Conservation (phyloP, 2,113 vertebrate species). For the Choloepus hoffmanni region DNA sequence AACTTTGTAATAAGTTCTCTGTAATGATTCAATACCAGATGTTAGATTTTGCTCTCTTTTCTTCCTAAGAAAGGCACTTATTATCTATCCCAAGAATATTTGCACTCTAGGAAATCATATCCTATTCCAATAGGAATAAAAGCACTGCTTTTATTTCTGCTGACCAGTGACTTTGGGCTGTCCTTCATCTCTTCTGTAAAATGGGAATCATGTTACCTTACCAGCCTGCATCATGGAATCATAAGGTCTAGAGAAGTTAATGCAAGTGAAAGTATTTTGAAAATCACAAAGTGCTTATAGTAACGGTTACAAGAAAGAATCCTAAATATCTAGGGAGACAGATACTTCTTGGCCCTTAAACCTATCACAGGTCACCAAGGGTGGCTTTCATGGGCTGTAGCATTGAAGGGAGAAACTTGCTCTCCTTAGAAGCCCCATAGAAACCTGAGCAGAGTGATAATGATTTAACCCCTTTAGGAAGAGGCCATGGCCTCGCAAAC, state of each 20-base stretch:
- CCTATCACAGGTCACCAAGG: background rate
- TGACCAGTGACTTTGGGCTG: background rate
- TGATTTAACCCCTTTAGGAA: background rate
- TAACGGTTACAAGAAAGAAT: background rate
- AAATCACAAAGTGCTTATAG: background rate
- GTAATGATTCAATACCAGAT: background rate
- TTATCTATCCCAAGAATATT: background rate
- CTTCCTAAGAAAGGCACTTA: background rate
- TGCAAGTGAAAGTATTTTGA: background rate
- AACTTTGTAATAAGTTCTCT: background rate
- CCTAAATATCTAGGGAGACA: background rate
- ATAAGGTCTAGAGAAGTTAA: background rate
- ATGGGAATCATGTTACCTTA: background rate
- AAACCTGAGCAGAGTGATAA: background rate
- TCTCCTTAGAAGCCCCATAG: background rate
- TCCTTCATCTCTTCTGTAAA: background rate
- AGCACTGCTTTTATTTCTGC: background rate
- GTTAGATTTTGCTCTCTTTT: background rate
- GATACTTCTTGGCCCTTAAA: too few species aligned
- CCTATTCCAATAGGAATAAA: too few species aligned
- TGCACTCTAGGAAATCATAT: background rate
- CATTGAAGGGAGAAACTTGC: background rate
- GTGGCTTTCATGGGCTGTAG: background rate
- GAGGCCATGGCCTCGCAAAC: fast-evolving
- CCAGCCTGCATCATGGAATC: background rate